phyloP scores from a whole-genome alignment of 2,797 vertebrate genomes.

The Enteromius argenteus region DNA sequence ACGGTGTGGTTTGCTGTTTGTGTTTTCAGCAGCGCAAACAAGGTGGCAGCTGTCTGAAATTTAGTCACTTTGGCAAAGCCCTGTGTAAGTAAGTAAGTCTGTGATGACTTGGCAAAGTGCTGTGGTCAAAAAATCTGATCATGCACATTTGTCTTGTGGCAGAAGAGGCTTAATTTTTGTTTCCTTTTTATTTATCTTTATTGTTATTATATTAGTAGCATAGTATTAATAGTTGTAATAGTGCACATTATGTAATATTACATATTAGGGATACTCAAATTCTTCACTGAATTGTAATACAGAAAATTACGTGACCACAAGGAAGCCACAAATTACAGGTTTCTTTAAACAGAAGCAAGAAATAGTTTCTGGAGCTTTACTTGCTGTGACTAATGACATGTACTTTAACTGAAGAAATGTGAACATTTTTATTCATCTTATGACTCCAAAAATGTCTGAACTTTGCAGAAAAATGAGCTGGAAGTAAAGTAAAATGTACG shows the following conservation, averaged over 20 bases:
- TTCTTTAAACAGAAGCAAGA: slow-evolving; percentile 4
- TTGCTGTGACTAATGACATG: background rate
- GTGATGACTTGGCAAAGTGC: background rate
- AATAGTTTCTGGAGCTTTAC: background rate
- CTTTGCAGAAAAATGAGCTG: background rate
- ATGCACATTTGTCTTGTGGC: background rate
- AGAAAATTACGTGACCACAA: background rate
- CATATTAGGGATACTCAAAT: background rate
- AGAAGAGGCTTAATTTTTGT: background rate
- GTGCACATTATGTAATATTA: background rate
- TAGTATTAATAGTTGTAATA: background rate
- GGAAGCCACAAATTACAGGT: background rate
- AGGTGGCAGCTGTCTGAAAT: background rate
- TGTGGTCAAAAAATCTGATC: background rate
- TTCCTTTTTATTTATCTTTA: background rate
- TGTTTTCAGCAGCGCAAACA: slow-evolving; percentile 2
- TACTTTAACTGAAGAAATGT: background rate
- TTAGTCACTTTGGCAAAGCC: background rate
- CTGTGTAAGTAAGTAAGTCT: background rate
- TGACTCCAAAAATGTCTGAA: background rate
- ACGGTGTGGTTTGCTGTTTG: background rate
- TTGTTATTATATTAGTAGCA: background rate
- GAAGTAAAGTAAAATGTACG: background rate
- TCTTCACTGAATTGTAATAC: background rate
- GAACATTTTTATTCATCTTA: background rate